Conservation (phyloP, 2,797 vertebrate species). For the Pogoniulus pusillus region DNA sequence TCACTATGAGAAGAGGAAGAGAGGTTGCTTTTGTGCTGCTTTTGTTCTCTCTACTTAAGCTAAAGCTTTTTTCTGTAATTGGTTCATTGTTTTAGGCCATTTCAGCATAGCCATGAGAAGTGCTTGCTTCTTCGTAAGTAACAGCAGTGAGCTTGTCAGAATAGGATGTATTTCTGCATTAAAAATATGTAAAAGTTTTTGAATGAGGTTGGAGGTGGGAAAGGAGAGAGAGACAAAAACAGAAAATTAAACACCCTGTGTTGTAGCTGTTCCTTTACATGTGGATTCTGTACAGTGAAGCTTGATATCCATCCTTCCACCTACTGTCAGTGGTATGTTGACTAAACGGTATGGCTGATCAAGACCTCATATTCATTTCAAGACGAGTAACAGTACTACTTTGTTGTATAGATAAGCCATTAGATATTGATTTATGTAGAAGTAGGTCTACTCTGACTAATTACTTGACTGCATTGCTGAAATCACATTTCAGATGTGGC, state of each 20-base stretch:
- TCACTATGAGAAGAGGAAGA: not conserved
- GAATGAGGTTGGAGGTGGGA: not conserved
- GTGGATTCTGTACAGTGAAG: not conserved
- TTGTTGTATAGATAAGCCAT: fast-evolving
- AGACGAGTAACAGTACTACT: not conserved
- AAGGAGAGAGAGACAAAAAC: not conserved
- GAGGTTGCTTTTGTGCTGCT: not conserved
- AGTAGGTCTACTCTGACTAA: not conserved
- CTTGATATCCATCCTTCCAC: fast-evolving
- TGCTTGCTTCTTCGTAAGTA: not conserved
- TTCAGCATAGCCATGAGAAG: not conserved
- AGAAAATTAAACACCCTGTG: not conserved
- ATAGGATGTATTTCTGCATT: not conserved
- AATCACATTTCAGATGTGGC: not conserved
- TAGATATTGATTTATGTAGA: not conserved
- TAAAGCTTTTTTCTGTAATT: not conserved
- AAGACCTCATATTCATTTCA: not conserved
- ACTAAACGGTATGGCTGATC: fast-evolving
- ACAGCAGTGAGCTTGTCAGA: not conserved
- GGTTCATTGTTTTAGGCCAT: not conserved
- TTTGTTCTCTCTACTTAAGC: not conserved
- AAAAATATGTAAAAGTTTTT: not conserved
- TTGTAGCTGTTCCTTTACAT: fast-evolving
- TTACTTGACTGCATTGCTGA: not conserved
- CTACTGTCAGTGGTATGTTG: fast-evolving